These are phyloP conservation scores for Sparus aurata DNA, from an alignment of 2,797 vertebrate species.

Conservation along the genomic window DNA sequence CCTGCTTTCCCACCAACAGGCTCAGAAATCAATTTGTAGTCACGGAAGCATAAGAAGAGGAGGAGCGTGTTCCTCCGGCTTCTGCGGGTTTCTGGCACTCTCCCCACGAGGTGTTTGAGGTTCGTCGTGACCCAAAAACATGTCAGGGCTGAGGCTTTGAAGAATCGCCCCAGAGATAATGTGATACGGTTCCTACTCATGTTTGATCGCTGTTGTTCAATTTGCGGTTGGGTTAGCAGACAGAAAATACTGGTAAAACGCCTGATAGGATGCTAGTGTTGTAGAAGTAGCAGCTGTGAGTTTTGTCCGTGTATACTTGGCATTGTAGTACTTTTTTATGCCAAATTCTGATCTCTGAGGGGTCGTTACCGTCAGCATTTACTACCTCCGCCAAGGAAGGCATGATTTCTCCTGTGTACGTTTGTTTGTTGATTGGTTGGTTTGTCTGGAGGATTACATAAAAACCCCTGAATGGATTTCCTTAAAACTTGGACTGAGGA, in stretches of 20 bases:
- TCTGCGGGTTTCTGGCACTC: slow-evolving; percentile 15
- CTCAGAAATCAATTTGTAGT: slow-evolving; percentile 74
- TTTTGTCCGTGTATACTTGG: no score
- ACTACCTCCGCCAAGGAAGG: no score
- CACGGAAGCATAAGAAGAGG: slow-evolving; percentile 47
- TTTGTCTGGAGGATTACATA: no score
- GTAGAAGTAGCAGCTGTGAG: no score
- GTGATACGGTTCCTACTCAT: slow-evolving; percentile 3
- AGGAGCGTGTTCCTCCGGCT: slow-evolving; percentile 39
- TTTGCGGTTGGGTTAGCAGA: slow-evolving; percentile 19
- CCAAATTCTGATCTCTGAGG: not conserved
- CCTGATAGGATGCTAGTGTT: not conserved
- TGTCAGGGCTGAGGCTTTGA: slow-evolving; percentile 47
- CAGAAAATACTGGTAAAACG: not conserved
- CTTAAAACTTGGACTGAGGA: no score
- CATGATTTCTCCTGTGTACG: no score
- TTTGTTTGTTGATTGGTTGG: no score
- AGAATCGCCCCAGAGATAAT: slow-evolving; percentile 39
- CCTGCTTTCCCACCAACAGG: slow-evolving; percentile 52
- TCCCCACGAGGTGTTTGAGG: slow-evolving; percentile 38
- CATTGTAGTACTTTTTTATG: no score
- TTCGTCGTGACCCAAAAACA: slow-evolving; percentile 27
- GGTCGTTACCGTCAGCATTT: no score
- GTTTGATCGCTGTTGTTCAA: slow-evolving; percentile 2
- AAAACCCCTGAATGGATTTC: no score